These are phyloP conservation scores for Lithophane ornitopus DNA, from an alignment of 2,888 invertebrate genomes.

Conservation along the genomic window DNA sequence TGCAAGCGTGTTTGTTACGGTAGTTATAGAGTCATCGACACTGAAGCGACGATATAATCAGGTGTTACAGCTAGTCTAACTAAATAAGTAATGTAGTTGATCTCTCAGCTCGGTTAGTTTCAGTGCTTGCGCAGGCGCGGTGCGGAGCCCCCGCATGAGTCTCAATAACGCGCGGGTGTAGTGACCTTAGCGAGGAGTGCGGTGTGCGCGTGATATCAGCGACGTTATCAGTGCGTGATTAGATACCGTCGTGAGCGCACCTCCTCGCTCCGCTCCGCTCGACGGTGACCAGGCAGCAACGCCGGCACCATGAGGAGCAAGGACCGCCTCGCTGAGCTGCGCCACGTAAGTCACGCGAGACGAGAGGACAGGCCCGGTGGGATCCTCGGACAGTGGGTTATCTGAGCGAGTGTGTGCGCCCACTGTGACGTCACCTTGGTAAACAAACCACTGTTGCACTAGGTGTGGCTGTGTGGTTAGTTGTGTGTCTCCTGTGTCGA, in stretches of 20 bases:
- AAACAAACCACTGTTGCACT: slow-evolving; percentile 50
- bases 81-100: slow-evolving; percentile 37
- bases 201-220: slow-evolving; percentile 63
- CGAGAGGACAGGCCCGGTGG: neutral
- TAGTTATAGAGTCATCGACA: slow-evolving; percentile 43
- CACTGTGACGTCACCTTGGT: slow-evolving; percentile 52
- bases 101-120: slow-evolving; percentile 33
- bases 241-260: slow-evolving; percentile 82
- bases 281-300: slow-evolving; percentile 79
- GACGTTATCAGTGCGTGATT: slow-evolving; percentile 79
- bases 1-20: slow-evolving; percentile 4
- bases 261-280: slow-evolving; percentile 85
- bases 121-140: slow-evolving; percentile 31
- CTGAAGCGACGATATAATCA: slow-evolving; percentile 22
- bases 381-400: neutral
- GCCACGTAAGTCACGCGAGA: slow-evolving; percentile 77
- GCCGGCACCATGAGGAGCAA: slow-evolving; percentile 79
- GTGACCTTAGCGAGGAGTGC: slow-evolving; percentile 44
- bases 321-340: slow-evolving; percentile 86
- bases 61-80: slow-evolving; percentile 26
- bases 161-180: slow-evolving; percentile 35
- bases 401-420: slow-evolving; percentile 7
- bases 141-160: slow-evolving; percentile 36
- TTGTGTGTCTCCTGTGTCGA: neutral
- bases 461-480: slow-evolving; percentile 20